Evolutionary conservation across 2,797 vertebrate genomes (phyloP).

Genomic region (Cichlasoma orientale): DNA sequence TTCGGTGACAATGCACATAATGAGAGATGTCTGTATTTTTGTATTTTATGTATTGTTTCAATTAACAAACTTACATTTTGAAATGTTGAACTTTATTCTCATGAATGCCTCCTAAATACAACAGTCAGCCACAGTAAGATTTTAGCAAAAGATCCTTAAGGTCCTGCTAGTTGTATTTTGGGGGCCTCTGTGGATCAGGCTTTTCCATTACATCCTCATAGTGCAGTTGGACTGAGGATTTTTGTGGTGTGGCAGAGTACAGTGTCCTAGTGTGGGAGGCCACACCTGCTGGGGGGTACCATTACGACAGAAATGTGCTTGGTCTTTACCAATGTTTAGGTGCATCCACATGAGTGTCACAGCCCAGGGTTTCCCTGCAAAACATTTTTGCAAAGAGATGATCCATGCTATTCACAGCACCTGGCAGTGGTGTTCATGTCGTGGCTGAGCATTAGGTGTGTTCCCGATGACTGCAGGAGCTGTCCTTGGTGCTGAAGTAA

Average conservation of each 20-base stretch:
- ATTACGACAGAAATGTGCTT: too few species aligned
- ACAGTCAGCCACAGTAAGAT: neutral
- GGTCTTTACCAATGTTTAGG: neutral
- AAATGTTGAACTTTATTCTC: neutral
- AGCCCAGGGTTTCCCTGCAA: too few species aligned
- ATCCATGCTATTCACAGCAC: neutral
- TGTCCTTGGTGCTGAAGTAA: conserved; percentile 43
- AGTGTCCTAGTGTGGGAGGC: too few species aligned
- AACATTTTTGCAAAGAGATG: neutral
- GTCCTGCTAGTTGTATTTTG: neutral
- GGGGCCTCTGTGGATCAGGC: too few species aligned
- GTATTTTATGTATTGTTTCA: neutral
- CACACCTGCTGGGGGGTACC: too few species aligned
- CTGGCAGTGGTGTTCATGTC: too few species aligned
- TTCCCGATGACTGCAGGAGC: conserved; percentile 4
- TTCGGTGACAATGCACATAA: neutral
- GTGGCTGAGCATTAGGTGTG: neutral
- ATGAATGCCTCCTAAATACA: neutral
- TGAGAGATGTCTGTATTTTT: neutral
- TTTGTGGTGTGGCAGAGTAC: neutral
- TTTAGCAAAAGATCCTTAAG: too few species aligned
- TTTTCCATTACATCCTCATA: neutral
- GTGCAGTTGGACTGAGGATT: too few species aligned
- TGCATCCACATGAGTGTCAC: neutral
- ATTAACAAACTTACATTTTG: neutral